These are phyloP conservation scores for Scalopus aquaticus DNA, from an alignment of 2,113 vertebrate species.

Conservation along the genomic window DNA sequence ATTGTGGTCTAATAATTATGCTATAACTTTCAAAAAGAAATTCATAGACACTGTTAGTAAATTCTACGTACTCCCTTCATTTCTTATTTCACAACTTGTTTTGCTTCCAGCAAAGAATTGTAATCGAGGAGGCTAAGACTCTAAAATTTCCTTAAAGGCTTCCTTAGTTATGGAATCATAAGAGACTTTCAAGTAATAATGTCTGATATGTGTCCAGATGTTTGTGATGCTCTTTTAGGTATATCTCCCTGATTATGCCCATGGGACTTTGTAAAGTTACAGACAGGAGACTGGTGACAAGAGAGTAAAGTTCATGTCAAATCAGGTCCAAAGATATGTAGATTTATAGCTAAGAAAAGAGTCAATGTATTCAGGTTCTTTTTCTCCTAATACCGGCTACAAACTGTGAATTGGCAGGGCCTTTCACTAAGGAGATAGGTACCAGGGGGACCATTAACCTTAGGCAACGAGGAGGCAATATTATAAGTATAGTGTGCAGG, in stretches of 20 bases:
- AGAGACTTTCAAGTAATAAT: conserved; percentile 17
- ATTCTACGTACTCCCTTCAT: neutral
- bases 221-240: neutral
- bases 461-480: neutral
- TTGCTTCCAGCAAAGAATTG: neutral
- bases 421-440: neutral
- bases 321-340: neutral
- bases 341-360: neutral
- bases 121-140: neutral
- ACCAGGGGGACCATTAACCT: neutral
- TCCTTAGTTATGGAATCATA: neutral
- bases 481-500: neutral
- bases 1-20: neutral
- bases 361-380: neutral
- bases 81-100: neutral
- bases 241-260: neutral
- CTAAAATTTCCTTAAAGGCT: neutral
- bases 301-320: neutral
- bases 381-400: neutral
- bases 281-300: neutral
- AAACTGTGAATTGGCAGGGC: neutral
- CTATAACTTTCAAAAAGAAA: neutral
- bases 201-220: neutral
- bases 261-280: neutral
- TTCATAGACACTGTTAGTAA: neutral